phyloP scores from a whole-genome alignment of 2,797 vertebrate genomes.

The Potorous gilbertii region DNA sequence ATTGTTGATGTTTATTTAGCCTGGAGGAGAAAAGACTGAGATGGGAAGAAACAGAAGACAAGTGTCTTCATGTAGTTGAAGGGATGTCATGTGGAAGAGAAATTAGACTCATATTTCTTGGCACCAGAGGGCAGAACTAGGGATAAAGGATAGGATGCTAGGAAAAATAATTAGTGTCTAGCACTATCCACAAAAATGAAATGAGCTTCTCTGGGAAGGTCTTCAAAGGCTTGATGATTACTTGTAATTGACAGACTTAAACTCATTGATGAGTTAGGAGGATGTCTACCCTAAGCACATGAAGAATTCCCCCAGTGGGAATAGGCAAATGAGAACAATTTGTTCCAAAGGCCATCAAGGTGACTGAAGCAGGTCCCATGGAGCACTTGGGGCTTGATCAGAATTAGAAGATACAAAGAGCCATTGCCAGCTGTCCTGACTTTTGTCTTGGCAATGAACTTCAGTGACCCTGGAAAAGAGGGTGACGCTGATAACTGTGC shows the following conservation, averaged over 20 bases:
- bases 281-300: neutral
- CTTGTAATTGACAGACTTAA: neutral
- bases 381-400: too few species aligned
- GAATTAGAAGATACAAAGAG: too few species aligned
- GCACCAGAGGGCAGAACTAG: neutral
- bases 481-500: too few species aligned
- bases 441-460: too few species aligned
- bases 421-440: too few species aligned
- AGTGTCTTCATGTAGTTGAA: too few species aligned
- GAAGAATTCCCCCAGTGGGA: too few species aligned
- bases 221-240: neutral
- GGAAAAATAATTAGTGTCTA: neutral
- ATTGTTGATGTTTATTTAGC: neutral
- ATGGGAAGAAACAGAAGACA: neutral
- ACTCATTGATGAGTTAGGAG: neutral
- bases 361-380: too few species aligned
- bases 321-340: too few species aligned
- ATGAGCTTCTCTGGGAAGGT: neutral
- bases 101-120: neutral
- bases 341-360: too few species aligned
- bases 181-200: neutral
- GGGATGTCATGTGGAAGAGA: neutral
- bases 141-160: neutral
- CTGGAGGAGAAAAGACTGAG: neutral
- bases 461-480: too few species aligned